phyloP scores from a whole-genome alignment of 2,113 vertebrate genomes.

The Centropristis striata region DNA sequence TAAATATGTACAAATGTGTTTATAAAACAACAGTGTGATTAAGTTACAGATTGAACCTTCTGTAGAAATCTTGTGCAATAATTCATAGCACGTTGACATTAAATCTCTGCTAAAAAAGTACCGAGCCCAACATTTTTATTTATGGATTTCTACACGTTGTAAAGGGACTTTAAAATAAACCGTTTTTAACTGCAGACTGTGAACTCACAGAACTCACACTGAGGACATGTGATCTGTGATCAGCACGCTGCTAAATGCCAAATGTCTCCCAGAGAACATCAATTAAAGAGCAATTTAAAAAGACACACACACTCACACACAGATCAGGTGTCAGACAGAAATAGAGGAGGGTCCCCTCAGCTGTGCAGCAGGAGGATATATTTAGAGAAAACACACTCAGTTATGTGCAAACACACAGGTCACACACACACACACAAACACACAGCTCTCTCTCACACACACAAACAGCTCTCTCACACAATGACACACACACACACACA shows the following conservation, averaged over 20 bases:
- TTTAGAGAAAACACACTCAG: slow-evolving; percentile 29
- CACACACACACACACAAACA: neutral
- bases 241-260: neutral
- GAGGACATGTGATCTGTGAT: neutral
- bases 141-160: neutral
- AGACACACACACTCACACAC: neutral
- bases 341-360: slow-evolving; percentile 39
- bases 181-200: neutral
- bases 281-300: neutral
- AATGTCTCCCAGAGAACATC: slow-evolving; percentile 8
- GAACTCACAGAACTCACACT: neutral
- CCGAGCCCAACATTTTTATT: too few species aligned
- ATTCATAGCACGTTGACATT: too few species aligned
- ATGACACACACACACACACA: neutral
- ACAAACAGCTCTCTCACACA: too few species aligned
- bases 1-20: too few species aligned
- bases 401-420: neutral
- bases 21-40: too few species aligned
- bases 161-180: neutral
- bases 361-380: slow-evolving; percentile 4
- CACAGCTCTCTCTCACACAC: too few species aligned
- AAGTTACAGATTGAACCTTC: too few species aligned
- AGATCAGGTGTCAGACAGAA: slow-evolving; percentile 41
- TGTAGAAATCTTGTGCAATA: too few species aligned
- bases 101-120: too few species aligned